phyloP scores from a whole-genome alignment of 2,888 invertebrate species.

The Taenaris catops region DNA sequence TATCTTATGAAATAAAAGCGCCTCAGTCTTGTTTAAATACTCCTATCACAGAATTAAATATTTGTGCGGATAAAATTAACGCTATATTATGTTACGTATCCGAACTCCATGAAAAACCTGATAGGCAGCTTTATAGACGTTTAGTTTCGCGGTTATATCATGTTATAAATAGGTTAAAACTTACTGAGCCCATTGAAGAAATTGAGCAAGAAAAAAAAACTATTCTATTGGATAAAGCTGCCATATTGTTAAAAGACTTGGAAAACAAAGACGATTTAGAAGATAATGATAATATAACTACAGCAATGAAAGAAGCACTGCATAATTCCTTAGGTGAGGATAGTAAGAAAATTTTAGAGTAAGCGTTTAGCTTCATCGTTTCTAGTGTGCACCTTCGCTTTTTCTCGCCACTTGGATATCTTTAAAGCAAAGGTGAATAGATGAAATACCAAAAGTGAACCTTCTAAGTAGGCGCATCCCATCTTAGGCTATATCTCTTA shows the following conservation, averaged over 20 bases:
- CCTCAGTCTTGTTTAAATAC: slow-evolving; percentile 1
- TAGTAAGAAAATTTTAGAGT: slow-evolving; percentile 5
- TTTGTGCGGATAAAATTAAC: slow-evolving; percentile 4
- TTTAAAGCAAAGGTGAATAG: no score
- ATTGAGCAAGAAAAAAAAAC: slow-evolving; percentile 2
- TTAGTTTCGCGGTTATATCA: slow-evolving; percentile 8
- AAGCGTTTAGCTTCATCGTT: no score
- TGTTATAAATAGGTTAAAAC: slow-evolving; percentile 7
- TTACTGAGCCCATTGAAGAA: neutral
- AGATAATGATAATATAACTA: slow-evolving; percentile 6
- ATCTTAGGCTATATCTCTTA: no score
- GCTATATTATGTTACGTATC: slow-evolving; percentile 5
- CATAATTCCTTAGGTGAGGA: slow-evolving; percentile 8
- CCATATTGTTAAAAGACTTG: slow-evolving; percentile 6
- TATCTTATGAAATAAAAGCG: slow-evolving; percentile 7
- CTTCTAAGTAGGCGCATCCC: neutral
- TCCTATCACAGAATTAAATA: slow-evolving; percentile 1
- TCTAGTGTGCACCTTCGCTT: no score
- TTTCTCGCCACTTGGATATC: no score
- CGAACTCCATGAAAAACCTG: slow-evolving; percentile 7
- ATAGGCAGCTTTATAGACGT: slow-evolving; percentile 5
- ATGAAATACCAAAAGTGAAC: neutral
- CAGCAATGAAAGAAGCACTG: slow-evolving; percentile 9
- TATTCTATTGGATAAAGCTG: slow-evolving; percentile 7
- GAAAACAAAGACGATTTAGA: slow-evolving; percentile 6